Evolutionary conservation across 2,113 vertebrate genomes (phyloP), one percentile per base, ranked within the genome.

Genomic region (Sisor rabdophorus): DNA sequence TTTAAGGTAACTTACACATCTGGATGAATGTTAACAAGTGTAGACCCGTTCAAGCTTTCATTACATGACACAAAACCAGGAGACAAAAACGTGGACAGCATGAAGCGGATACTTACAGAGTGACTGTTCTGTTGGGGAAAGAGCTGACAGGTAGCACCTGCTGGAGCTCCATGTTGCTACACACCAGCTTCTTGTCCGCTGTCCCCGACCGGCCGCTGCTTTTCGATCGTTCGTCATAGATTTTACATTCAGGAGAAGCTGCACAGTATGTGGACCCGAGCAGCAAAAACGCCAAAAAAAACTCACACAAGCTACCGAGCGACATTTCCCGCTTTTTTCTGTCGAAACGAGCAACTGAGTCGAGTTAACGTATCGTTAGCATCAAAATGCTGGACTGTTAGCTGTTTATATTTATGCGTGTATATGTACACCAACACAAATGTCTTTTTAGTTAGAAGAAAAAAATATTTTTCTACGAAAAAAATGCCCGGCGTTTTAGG

Each of bases 61-160:
- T 52, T 24, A 17, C 17, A 22, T 40, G 60, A 17, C 11, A 44
- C 59, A 22, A 40, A 67, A 48, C 63, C 63, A 36, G 20, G 52
- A 68, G 16, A 17, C 26, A 67, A 26, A 40, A 48, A 24, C 1
- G 60, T 2, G 44, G 44, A 24, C 30, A 9, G 3, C 15, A 40
- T 19, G 30, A 13, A 17, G 10, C 36, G 36, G n/a, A 28, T 95
- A 98, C 96, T 98, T 89, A 98, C 96, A 98, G 90, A 24, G 94
- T 93, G 87, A 94, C 91, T 11, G 95, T 98, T 81, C 93, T 89
- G 93, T 96, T 95, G 76, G 95, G 93, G 75, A 97, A 91, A 44
- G 90, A 86, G 65, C 92, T 92, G 19, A 93, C 86, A 19, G 93
- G 92, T 70, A 94, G 77, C 85, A 94, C 91, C 85, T 91, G 93